A percentile compares a stretch with the other conserved stretches of the same genome.
Conservation (phyloP, 2,888 invertebrate species). For the Clostera curtula region DNA sequence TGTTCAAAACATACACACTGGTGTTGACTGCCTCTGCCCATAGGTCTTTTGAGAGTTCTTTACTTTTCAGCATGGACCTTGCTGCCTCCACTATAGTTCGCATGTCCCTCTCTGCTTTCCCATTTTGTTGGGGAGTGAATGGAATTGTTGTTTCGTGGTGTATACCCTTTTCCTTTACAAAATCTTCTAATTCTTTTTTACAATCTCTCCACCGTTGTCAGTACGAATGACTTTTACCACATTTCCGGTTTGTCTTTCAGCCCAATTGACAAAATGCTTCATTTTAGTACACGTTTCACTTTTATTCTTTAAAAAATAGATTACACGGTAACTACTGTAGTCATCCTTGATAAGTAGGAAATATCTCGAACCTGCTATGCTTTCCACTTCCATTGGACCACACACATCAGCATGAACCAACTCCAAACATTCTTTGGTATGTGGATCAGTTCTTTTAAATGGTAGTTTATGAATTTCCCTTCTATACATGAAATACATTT, state of each 20-base stretch:
- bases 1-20: constrained; percentile 1
- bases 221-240: constrained; percentile 19
- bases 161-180: constrained; percentile 20
- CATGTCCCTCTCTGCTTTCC: constrained; percentile 28
- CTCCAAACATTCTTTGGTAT: constrained; percentile 1
- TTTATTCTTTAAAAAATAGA: constrained; percentile 7
- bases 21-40: constrained; percentile 5
- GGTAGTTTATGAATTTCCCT: constrained; percentile 1
- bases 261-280: constrained; percentile 12
- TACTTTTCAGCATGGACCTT: background rate
- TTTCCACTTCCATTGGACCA: background rate
- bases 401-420: constrained; percentile 3
- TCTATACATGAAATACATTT: constrained; percentile 3
- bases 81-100: constrained; percentile 1
- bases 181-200: constrained; percentile 18
- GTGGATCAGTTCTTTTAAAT: constrained; percentile 1
- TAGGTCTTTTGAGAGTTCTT: background rate
- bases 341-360: background rate
- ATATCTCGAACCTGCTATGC: background rate
- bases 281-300: constrained; percentile 4
- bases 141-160: constrained; percentile 22
- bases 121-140: constrained; percentile 40
- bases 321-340: constrained; percentile 6
- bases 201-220: constrained; percentile 29
- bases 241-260: constrained; percentile 25